A percentile compares a stretch with the other conserved stretches of the same genome.
Evolutionary conservation across 2,888 invertebrate species (phyloP).

Genomic region (Troilus luridus): DNA sequence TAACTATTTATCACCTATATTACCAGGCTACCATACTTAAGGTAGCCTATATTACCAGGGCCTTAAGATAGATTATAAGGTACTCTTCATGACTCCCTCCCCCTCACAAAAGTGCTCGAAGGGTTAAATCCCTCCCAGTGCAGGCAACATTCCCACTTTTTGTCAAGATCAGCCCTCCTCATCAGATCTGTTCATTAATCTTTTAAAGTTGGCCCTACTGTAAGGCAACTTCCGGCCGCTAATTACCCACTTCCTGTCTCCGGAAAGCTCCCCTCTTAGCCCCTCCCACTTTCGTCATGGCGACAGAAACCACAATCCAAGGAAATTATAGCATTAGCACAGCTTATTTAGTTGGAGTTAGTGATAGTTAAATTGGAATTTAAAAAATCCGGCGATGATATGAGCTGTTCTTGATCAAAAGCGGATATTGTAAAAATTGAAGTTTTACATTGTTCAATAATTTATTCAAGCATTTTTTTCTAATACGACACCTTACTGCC

Average conservation of each 20-base stretch:
- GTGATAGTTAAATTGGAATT: background rate
- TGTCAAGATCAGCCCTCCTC: slow-evolving; percentile 30
- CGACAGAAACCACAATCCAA: background rate
- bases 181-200: slow-evolving; percentile 44
- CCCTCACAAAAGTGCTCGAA: background rate
- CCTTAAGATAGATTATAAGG: background rate
- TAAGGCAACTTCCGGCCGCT: slow-evolving; percentile 45
- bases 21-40: too few species aligned
- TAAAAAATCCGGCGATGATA: too few species aligned
- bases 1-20: too few species aligned
- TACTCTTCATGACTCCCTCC: background rate
- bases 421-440: too few species aligned
- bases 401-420: too few species aligned
- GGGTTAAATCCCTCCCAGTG: background rate
- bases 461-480: too few species aligned
- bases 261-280: slow-evolving; percentile 24
- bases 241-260: slow-evolving; percentile 48
- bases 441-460: too few species aligned
- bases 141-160: slow-evolving; percentile 33
- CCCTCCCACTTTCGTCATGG: background rate
- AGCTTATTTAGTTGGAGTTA: background rate
- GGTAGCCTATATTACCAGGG: too few species aligned
- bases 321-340: background rate
- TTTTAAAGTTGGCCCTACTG: slow-evolving; percentile 47
- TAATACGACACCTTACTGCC: too few species aligned